These are phyloP conservation scores for Pionites leucogaster DNA, from an alignment of 2,113 vertebrate genomes.

Conservation along the genomic window DNA sequence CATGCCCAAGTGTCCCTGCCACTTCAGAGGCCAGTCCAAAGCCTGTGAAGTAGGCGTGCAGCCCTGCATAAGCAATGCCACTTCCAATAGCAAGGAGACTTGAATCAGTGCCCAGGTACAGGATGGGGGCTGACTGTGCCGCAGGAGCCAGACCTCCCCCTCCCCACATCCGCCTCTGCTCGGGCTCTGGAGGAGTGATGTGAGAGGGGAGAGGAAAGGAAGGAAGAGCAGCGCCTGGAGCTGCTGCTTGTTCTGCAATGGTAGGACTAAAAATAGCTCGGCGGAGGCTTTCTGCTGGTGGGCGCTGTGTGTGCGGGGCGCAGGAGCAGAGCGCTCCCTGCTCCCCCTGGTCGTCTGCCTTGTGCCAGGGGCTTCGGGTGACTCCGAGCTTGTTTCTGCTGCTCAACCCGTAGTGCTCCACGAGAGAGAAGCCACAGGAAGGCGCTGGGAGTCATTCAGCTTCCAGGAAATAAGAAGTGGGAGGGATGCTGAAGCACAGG, in stretches of 20 bases:
- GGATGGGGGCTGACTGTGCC: neutral
- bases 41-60: neutral
- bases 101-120: neutral
- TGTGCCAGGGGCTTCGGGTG: neutral
- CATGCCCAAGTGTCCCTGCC: neutral
- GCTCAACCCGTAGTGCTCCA: slow-evolving; percentile 34
- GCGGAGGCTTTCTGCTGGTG: neutral
- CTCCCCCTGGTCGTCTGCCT: neutral
- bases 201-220: neutral
- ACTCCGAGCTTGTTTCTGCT: slow-evolving; percentile 32
- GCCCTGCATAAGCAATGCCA: neutral
- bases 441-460: neutral
- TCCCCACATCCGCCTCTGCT: neutral
- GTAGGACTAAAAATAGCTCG: slow-evolving; percentile 34
- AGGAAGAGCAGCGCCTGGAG: slow-evolving; percentile 33
- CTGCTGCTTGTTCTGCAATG: slow-evolving; percentile 25
- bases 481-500: neutral
- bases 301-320: fast-evolving
- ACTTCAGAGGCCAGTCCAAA: neutral
- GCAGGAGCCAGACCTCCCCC: neutral
- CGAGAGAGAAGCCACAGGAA: neutral
- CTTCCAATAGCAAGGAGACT: neutral
- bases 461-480: neutral
- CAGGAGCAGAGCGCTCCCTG: neutral
- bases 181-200: neutral